Conservation (phyloP, 2,888 invertebrate genomes). For the Dascillus cervinus region DNA sequence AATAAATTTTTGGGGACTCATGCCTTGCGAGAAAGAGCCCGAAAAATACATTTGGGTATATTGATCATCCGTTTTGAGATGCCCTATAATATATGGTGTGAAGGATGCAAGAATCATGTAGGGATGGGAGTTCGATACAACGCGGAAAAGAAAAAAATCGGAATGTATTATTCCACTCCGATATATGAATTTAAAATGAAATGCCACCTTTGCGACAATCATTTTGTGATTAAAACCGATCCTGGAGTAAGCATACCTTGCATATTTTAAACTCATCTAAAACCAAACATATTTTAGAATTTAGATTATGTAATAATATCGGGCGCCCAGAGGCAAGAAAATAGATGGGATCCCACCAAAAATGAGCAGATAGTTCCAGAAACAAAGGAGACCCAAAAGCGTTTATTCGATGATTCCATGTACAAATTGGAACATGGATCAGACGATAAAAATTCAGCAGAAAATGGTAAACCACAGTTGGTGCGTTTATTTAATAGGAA, state of each 20-base stretch:
- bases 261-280: slow-evolving; percentile 2
- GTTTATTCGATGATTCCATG: slow-evolving; percentile 95
- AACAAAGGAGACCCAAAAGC: slow-evolving; percentile 83
- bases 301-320: slow-evolving; percentile 92
- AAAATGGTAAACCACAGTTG: slow-evolving; percentile 63
- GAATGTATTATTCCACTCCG: slow-evolving; percentile 97
- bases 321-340: slow-evolving; percentile 94
- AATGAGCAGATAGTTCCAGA: slow-evolving; percentile 92
- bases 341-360: slow-evolving; percentile 94
- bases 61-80: slow-evolving; percentile 96
- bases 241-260: slow-evolving; percentile 82
- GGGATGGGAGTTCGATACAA: slow-evolving; percentile 99
- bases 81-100: slow-evolving; percentile 99
- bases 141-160: slow-evolving; percentile 85
- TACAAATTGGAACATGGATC: slow-evolving; percentile 90
- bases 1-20: slow-evolving; percentile 93
- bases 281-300: slow-evolving; percentile 57
- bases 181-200: slow-evolving; percentile 99
- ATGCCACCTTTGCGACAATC: slow-evolving; percentile 95
- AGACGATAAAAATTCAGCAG: slow-evolving; percentile 66
- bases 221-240: slow-evolving; percentile 97
- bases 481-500: slow-evolving; percentile 70
- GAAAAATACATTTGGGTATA: slow-evolving; percentile 93
- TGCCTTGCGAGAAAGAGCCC: slow-evolving; percentile 89
- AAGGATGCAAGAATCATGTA: slow-evolving; percentile 95